Conservation (phyloP, 35 echinoderm and acorn worm genomes). For the Apostichopus parvimensis region DNA sequence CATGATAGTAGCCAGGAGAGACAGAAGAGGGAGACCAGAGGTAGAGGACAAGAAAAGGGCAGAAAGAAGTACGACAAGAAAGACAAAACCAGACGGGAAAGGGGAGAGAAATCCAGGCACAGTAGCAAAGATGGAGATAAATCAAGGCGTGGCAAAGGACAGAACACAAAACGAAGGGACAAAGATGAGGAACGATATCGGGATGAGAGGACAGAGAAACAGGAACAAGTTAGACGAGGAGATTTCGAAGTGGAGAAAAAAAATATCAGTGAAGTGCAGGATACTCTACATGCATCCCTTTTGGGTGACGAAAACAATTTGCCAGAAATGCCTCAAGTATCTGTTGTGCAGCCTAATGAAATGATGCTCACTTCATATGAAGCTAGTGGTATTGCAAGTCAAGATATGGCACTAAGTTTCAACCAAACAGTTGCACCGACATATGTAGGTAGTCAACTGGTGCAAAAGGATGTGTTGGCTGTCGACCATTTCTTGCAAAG, state of each 20-base stretch:
- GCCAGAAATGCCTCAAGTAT: background rate
- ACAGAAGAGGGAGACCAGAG: background rate
- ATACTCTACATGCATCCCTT: conserved; percentile 10
- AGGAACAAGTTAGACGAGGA: background rate
- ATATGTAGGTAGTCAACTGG: background rate
- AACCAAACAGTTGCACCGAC: background rate
- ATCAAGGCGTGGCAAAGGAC: background rate
- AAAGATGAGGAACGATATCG: background rate
- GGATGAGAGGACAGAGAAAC: background rate
- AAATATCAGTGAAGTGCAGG: background rate
- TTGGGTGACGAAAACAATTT: background rate
- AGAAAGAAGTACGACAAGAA: conserved; percentile 17
- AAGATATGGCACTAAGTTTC: background rate
- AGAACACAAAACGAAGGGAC: background rate
- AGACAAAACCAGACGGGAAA: background rate
- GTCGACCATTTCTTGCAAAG: conserved; percentile 43
- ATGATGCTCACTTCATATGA: background rate
- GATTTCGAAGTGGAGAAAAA: background rate
- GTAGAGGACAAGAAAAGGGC: background rate
- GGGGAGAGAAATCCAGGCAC: conserved; percentile 9
- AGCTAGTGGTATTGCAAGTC: background rate
- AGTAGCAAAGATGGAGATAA: conserved; percentile 5
- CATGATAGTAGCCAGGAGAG: conserved; percentile 32
- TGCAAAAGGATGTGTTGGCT: conserved; percentile 19
- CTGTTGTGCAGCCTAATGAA: background rate